phyloP scores from a whole-genome alignment of 1,140 invertebrate genomes.

The Drosophila ogumai region DNA sequence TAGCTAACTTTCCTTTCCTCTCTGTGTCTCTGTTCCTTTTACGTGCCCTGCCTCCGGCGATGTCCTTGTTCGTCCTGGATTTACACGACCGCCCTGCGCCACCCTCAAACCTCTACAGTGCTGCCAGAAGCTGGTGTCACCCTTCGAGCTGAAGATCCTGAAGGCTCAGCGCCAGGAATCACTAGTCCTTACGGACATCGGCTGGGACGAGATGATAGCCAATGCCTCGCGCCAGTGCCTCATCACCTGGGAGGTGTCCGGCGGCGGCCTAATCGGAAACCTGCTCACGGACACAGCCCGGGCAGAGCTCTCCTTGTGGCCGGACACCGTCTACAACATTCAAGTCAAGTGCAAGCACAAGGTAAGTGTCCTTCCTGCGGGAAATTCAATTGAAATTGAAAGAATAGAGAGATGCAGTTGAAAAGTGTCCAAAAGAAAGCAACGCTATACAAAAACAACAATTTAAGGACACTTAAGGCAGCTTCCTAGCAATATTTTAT shows the following conservation, averaged over 20 bases:
- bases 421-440: neutral
- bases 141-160: conserved; percentile 64
- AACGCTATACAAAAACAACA: neutral
- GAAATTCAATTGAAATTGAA: neutral
- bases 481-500: neutral
- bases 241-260: conserved; percentile 93
- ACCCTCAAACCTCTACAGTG: conserved; percentile 53
- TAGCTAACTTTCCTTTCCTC: conserved; percentile 38
- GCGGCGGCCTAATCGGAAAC: conserved; percentile 92
- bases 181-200: conserved; percentile 91
- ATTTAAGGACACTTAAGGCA: neutral
- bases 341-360: conserved; percentile 87
- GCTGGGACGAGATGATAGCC: conserved; percentile 88
- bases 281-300: conserved; percentile 92
- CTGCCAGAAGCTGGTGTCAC: conserved; percentile 63
- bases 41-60: conserved; percentile 23
- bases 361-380: conserved; percentile 53
- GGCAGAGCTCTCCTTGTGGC: conserved; percentile 92
- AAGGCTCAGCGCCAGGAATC: conserved; percentile 78
- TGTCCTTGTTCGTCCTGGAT: conserved; percentile 24
- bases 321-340: conserved; percentile 92
- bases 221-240: conserved; percentile 88
- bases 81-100: neutral
- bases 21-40: neutral
- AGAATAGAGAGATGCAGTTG: neutral